Evolutionary conservation across 1,140 invertebrate genomes (phyloP), one percentile per base, ranked within the genome.

Genomic region (Cotesia glomerata): DNA sequence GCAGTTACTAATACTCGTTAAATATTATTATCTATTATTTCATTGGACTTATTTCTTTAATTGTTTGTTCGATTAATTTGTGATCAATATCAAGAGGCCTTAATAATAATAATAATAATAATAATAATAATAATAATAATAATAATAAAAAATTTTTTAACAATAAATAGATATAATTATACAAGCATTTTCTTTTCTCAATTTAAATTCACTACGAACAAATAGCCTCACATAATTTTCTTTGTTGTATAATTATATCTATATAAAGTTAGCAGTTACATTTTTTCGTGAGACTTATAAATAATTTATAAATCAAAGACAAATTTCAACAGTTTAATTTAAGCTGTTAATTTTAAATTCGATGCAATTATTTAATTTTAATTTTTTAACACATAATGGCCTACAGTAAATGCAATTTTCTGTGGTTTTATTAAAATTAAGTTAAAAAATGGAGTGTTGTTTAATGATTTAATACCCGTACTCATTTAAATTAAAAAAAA

Each of bases 281-380:
- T 45, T 9, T 45, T 45, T 45, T 45, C 11, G 8, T 45, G 26
- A 26, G 1, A 26, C 26, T 26, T 45, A 45, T 45, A 0, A 7
- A 11, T 45, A 45, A 45, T 7, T 45, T 45, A 45, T 45, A 45
- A 45, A 45, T 45, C 11, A 45, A 8, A 26, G 26, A 26, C 26
- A 45, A 45, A 11, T 45, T 7, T 45, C 11, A 45, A 45, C 5
- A 45, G 7, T 45, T 45, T 3, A 26, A 26, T 26, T 66, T 9
- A 66, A 13, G 8, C n/a, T 7, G 11, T 52, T 32, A 54, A 66
- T 66, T 66, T 51, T 66, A 51, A 51, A 56, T 56, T 51, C 49
- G 39, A 9, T 5, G 16, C 26, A 49, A 16, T 14, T 16, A 56
- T 16, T 45, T 45, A 45, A 45, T 45, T 9, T 9, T 45, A 8